Base-by-base conservation (phyloP, 2,888 invertebrate species). In the Rhogogaster chlorosoma region DNA sequence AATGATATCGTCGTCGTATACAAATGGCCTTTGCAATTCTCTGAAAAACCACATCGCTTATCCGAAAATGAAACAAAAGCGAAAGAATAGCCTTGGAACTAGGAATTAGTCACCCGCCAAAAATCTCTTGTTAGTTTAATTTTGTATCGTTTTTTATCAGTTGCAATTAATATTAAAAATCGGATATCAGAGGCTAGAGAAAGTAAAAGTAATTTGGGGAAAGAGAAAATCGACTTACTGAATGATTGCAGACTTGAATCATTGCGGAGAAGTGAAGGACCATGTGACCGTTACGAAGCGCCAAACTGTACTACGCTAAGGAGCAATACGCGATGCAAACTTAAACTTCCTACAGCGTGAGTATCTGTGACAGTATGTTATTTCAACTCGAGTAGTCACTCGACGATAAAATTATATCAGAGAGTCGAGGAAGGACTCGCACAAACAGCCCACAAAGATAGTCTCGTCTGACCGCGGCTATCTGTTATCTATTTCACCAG, bases 221-320 rank as follows among this genome's bases (percentile, higher is more conserved):
- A 78, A 53, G 1, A 36, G 38, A 80, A n/a, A 38, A 38, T 49
- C 29, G 71, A 85, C 85, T 85, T 75, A 85, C 85, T 36, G 85
- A 45, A 73, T 71, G 83, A 83, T 75, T 67, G 64, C 85, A 85
- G 64, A 80, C 61, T 70, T 83, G 85, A 75, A 85, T 85, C 85
- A 83, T 85, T 36, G 83, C 36, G 15, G 67, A 83, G 83, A 83
- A 45, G 83, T 64, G 64, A 29, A 83, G 83, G 26, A 67, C 83
- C 83, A 83, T 83, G 83, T 83, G 83, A 70, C 67, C 83, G 70
- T 64, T 45, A 83, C 83, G 83, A 70, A 70, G 83, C 83, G 67
- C 42, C 83, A 67, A 67, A 42, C 67, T 67, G 83, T 45, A 83
- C 83, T 83, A 83, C 61, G n/a, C 57, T 57, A 53, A 49, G 10